These are phyloP conservation scores for Procambarus clarkii DNA, from an alignment of 1,140 invertebrate species.

Conservation along the genomic window DNA sequence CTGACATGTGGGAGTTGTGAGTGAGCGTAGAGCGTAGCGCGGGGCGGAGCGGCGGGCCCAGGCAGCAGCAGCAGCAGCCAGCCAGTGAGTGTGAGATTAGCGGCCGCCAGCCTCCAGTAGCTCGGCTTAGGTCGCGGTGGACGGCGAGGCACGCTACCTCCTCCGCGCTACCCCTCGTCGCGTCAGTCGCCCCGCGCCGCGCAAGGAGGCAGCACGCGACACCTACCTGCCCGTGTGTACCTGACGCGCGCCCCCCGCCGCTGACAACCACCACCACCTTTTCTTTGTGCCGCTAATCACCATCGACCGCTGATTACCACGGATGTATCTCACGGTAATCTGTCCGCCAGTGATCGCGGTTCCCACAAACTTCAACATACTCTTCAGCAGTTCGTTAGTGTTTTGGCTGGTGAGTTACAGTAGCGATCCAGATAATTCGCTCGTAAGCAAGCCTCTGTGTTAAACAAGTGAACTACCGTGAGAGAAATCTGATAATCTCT, in stretches of 20 bases:
- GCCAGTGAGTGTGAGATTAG: neutral
- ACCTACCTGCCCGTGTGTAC: neutral
- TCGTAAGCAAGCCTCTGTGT: neutral
- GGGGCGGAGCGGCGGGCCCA: slow-evolving; percentile 15
- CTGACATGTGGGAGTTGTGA: slow-evolving; percentile 57
- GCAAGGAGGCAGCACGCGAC: slow-evolving; percentile 23
- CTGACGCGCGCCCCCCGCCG: neutral
- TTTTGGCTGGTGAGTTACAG: neutral
- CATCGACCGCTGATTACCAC: neutral
- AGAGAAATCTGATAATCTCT: neutral
- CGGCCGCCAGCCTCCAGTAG: slow-evolving; percentile 24
- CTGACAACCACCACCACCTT: too few relatives aligned
- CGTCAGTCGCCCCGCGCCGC: slow-evolving; percentile 7
- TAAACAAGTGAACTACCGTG: neutral
- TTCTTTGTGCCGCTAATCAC: neutral
- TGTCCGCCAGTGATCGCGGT: neutral
- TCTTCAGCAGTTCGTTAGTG: neutral
- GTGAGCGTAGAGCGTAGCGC: slow-evolving; percentile 38
- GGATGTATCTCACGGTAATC: neutral
- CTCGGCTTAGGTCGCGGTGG: slow-evolving; percentile 23
- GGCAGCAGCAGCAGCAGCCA: neutral
- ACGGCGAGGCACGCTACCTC: slow-evolving; percentile 9
- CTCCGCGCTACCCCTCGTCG: neutral
- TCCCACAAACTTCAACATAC: neutral
- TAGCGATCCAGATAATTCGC: neutral